phyloP scores from a whole-genome alignment of 2,113 vertebrate genomes.

The Eubucco bourcierii region DNA sequence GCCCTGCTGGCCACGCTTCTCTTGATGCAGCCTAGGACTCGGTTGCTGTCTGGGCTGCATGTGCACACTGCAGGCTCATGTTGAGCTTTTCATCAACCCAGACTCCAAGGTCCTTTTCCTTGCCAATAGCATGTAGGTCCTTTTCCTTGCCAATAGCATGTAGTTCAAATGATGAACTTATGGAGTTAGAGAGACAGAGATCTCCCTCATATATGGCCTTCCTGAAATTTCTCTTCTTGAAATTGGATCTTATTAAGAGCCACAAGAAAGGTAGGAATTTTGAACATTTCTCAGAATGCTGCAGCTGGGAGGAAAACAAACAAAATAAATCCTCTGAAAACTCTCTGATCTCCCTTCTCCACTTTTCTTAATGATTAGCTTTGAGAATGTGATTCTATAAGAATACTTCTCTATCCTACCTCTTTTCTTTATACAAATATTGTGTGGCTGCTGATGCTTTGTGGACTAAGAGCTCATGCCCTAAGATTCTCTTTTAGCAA shows the following conservation, averaged over 20 bases:
- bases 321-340: not conserved
- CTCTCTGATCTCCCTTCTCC: not conserved
- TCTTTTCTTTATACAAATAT: not conserved
- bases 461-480: not conserved
- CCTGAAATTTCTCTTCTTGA: not conserved
- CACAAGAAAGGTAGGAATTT: not conserved
- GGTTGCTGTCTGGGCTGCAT: no score
- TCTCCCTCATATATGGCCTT: not conserved
- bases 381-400: constrained; percentile 8
- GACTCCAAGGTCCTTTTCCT: no score
- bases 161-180: not conserved
- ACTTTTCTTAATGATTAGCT: constrained; percentile 2
- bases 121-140: no score
- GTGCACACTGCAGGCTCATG: no score
- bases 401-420: not conserved
- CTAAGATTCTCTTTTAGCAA: not conserved
- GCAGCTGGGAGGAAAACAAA: not conserved
- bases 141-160: accelerated
- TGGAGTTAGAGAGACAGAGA: not conserved
- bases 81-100: no score
- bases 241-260: not conserved
- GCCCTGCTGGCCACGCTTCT: no score
- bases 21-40: no score
- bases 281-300: not conserved
- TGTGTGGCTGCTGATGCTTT: not conserved